phyloP scores from a whole-genome alignment of 2,888 invertebrate genomes.

The Coleophora deauratella region DNA sequence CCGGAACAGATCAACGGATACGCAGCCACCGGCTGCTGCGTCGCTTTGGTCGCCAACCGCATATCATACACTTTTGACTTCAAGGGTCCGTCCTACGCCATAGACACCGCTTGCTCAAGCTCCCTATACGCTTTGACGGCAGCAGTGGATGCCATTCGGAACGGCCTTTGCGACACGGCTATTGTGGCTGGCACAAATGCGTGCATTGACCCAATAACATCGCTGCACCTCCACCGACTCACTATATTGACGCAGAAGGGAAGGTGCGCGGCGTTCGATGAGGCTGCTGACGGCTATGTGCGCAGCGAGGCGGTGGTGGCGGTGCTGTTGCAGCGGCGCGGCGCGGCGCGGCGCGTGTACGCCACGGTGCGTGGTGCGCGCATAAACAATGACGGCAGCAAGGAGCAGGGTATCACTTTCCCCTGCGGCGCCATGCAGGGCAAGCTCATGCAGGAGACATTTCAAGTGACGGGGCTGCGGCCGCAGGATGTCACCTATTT shows the following conservation, averaged over 20 bases:
- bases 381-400: conserved; percentile 94
- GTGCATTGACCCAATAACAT: conserved; percentile 90
- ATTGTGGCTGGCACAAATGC: conserved; percentile 95
- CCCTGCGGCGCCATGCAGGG: conserved; percentile 88
- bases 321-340: conserved; percentile 86
- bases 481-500: conserved; percentile 91
- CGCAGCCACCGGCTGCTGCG: conserved; percentile 93
- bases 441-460: conserved; percentile 87
- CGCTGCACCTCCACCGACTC: conserved; percentile 94
- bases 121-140: conserved; percentile 93
- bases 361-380: conserved; percentile 90
- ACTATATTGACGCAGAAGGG: conserved; percentile 95
- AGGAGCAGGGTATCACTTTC: conserved; percentile 92
- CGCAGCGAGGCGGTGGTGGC: conserved; percentile 91
- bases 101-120: conserved; percentile 98
- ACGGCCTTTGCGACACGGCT: conserved; percentile 96
- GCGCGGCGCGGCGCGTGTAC: conserved; percentile 85
- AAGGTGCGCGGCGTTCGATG: conserved; percentile 96
- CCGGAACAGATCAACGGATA: conserved; percentile 93
- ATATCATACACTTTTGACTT: conserved; percentile 97
- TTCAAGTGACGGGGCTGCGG: conserved; percentile 85
- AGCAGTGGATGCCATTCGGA: conserved; percentile 84
- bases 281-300: conserved; percentile 92
- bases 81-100: conserved; percentile 93
- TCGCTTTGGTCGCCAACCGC: conserved; percentile 98